Percentiles rank a stretch among this genome's conserved stretches.
These are phyloP conservation scores for Mobula birostris DNA, from an alignment of 2,113 vertebrate genomes.

Conservation along the genomic window DNA sequence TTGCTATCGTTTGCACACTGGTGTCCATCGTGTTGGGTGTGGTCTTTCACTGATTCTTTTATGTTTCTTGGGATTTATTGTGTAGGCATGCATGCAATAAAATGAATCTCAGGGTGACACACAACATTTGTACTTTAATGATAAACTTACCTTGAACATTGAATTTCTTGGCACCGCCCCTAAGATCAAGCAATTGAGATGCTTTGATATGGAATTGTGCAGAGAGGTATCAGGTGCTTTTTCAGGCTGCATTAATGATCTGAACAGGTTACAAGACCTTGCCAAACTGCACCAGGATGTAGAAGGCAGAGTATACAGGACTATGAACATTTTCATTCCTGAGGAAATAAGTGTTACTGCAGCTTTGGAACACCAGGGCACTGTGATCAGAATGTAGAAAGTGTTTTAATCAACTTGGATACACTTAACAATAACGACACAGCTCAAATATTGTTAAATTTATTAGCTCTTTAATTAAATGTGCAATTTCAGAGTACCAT, in stretches of 20 bases:
- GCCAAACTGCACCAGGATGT: neutral
- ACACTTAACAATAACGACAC: neutral
- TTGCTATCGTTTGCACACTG: too few species aligned
- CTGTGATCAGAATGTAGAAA: neutral
- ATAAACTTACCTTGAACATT: too few species aligned
- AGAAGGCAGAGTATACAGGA: neutral
- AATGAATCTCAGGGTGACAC: too few species aligned
- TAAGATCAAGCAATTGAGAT: neutral
- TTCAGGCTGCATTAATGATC: neutral
- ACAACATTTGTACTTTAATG: too few species aligned
- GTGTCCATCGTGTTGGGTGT: too few species aligned
- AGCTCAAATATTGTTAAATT: slow-evolving; percentile 18
- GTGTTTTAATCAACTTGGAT: neutral
- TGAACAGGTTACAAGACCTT: neutral
- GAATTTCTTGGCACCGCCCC: neutral
- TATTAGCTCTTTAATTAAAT: slow-evolving; percentile 35
- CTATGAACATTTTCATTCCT: neutral
- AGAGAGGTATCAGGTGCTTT: neutral
- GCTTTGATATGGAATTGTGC: neutral
- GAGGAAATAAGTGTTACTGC: neutral
- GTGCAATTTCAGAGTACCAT: slow-evolving; percentile 34
- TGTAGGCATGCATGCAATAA: too few species aligned
- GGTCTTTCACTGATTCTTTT: too few species aligned
- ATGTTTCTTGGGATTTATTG: too few species aligned
- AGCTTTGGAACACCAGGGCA: too few species aligned